These are phyloP conservation scores for Hoplias malabaricus DNA, from an alignment of 2,113 vertebrate genomes.

Conservation along the genomic window DNA sequence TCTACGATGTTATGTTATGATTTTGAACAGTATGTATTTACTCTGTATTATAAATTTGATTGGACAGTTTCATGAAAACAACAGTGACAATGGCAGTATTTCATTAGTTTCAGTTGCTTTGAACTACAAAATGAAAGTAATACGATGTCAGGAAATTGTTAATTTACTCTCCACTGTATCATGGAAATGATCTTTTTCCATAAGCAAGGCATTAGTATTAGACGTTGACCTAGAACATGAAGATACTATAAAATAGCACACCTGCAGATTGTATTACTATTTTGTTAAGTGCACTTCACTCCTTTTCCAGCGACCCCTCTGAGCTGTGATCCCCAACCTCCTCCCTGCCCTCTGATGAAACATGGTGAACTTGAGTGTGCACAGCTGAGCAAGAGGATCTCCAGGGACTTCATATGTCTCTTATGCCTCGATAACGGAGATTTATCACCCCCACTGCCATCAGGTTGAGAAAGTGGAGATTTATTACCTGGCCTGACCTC, in stretches of 20 bases:
- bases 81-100: no score
- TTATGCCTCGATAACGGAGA: constrained; percentile 41
- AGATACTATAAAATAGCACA: not conserved
- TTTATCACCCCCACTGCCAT: constrained; percentile 39
- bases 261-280: constrained; percentile 13
- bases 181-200: not conserved
- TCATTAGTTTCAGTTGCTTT: not conserved
- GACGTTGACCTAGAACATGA: not conserved
- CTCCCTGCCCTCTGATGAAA: constrained; percentile 23
- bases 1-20: not conserved
- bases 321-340: constrained; percentile 37
- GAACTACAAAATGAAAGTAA: not conserved
- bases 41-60: no score
- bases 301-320: constrained; percentile 9
- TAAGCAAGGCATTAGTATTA: not conserved
- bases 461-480: constrained; percentile 18
- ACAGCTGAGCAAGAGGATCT: constrained; percentile 24
- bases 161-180: not conserved
- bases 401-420: constrained; percentile 46
- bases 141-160: not conserved
- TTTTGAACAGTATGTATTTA: no score
- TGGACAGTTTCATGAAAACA: no score
- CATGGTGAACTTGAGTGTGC: constrained; percentile 31
- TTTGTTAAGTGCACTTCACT: constrained; percentile 12
- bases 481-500: constrained; percentile 26